phyloP scores from a whole-genome alignment of 2,797 vertebrate genomes.

The Heteromormyrus szaboi region DNA sequence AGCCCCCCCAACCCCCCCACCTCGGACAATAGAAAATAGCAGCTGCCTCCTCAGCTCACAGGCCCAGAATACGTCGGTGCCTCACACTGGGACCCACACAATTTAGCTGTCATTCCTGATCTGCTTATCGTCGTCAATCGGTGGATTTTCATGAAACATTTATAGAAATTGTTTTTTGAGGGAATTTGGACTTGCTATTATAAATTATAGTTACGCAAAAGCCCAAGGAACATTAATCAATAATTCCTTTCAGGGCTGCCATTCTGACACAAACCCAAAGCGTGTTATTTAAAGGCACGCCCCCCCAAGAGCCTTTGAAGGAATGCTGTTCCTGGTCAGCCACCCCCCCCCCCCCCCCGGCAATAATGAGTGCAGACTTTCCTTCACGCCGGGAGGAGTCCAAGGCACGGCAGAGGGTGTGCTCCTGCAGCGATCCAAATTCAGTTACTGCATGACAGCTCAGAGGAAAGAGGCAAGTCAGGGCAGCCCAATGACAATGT shows the following conservation, averaged over 20 bases:
- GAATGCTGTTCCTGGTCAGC: neutral
- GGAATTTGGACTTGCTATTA: neutral
- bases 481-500: neutral
- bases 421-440: neutral
- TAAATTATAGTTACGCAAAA: neutral
- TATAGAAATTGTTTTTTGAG: neutral
- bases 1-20: slow-evolving; percentile 28
- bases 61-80: neutral
- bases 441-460: neutral
- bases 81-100: neutral
- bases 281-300: neutral
- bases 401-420: neutral
- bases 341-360: neutral
- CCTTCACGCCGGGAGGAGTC: neutral
- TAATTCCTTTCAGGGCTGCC: neutral
- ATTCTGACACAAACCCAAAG: neutral
- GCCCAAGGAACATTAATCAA: neutral
- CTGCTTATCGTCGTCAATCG: neutral
- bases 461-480: neutral
- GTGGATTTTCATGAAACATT: neutral
- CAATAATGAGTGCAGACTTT: neutral
- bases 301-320: neutral
- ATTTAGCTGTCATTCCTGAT: neutral
- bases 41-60: neutral
- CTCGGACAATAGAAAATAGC: slow-evolving; percentile 41